Conservation (phyloP, 2,888 invertebrate genomes). For the Unio pictorum region DNA sequence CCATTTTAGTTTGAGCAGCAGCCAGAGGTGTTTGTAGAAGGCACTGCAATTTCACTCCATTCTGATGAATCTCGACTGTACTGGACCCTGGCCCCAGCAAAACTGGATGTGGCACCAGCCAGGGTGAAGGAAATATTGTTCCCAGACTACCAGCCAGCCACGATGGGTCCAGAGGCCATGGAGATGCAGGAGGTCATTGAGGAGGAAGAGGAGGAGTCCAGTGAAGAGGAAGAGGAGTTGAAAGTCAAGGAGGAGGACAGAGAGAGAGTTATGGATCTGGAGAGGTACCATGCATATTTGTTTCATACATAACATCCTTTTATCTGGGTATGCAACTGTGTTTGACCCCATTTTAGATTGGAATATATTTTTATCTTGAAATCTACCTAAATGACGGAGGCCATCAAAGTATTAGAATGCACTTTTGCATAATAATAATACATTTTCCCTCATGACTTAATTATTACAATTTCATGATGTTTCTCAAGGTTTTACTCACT, state of each 20-base stretch:
- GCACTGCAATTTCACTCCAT: constrained; percentile 42
- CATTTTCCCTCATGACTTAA: too few relatives aligned
- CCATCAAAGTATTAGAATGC: too few relatives aligned
- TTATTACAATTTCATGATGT: too few relatives aligned
- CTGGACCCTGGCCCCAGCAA: constrained; percentile 70
- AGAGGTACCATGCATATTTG: constrained; percentile 14
- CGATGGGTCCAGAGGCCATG: constrained; percentile 18
- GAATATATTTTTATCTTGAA: too few relatives aligned
- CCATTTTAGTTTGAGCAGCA: constrained; percentile 37
- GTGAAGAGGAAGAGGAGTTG: constrained; percentile 42
- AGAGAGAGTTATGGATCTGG: constrained; percentile 30
- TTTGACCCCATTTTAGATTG: too few relatives aligned
- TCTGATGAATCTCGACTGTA: constrained; percentile 65
- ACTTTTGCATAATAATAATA: too few relatives aligned
- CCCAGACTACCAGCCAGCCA: constrained; percentile 55
- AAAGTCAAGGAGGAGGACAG: constrained; percentile 36
- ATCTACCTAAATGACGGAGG: too few relatives aligned
- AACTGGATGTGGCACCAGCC: constrained; percentile 64
- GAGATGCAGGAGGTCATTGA: constrained; percentile 27
- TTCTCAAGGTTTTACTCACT: too few relatives aligned
- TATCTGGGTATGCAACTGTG: too few relatives aligned
- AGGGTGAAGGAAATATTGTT: constrained; percentile 64
- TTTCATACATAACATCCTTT: too few relatives aligned
- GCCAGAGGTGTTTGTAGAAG: constrained; percentile 37
- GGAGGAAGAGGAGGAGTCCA: constrained; percentile 23